phyloP scores from a whole-genome alignment of 2,888 invertebrate genomes.

The Volucella inanis region DNA sequence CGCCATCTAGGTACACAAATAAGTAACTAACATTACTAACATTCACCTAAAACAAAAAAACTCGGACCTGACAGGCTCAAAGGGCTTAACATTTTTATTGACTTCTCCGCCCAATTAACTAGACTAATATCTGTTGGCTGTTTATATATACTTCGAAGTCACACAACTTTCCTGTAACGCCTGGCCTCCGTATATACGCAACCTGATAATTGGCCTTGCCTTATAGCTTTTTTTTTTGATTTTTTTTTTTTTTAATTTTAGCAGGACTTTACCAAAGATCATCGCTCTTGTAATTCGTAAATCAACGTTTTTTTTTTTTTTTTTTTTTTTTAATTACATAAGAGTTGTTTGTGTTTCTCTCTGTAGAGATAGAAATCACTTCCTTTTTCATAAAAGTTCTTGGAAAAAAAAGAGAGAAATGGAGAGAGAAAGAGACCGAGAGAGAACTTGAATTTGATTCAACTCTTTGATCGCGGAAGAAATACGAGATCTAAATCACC shows the following conservation, averaged over 20 bases:
- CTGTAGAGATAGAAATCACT: conserved; percentile 26
- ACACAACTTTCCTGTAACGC: no score
- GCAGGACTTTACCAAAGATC: conserved; percentile 29
- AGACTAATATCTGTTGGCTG: no score
- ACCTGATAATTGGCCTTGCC: conserved; percentile 31
- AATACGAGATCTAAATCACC: neutral
- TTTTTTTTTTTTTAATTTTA: neutral
- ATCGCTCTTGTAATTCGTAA: conserved; percentile 5
- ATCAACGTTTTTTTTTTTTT: conserved; percentile 5
- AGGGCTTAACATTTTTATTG: no score
- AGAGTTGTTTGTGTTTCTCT: conserved; percentile 25
- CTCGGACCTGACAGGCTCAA: no score
- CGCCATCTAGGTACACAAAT: no score
- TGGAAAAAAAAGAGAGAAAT: conserved; percentile 6
- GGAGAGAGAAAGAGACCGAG: no score
- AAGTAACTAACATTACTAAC: no score
- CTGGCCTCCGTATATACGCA: no score
- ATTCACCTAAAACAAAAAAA: no score
- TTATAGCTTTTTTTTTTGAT: neutral
- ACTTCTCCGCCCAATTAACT: no score
- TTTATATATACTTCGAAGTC: no score
- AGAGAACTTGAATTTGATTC: conserved; percentile 21
- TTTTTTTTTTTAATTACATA: conserved; percentile 35
- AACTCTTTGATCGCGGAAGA: conserved; percentile 35
- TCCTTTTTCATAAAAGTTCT: conserved; percentile 51